phyloP scores from a whole-genome alignment of 2,113 vertebrate genomes.

The Redunca redunca region DNA sequence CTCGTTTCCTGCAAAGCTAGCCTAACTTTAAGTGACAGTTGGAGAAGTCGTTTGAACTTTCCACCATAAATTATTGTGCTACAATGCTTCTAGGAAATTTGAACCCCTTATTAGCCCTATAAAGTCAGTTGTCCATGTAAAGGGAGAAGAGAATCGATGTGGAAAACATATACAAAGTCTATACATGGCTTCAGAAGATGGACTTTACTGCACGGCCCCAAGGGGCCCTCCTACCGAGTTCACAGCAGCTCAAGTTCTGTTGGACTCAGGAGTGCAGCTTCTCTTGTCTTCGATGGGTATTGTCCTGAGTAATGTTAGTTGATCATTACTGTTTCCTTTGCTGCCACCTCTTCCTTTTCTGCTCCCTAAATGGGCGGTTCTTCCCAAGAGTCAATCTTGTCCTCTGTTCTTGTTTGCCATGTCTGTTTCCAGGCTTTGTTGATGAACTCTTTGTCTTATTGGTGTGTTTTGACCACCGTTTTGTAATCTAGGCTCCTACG shows the following conservation, averaged over 20 bases:
- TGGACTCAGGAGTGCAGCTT: neutral
- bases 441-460: neutral
- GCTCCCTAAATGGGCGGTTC: neutral
- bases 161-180: neutral
- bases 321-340: neutral
- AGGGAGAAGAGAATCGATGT: neutral
- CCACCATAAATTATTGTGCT: neutral
- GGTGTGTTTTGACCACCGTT: neutral
- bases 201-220: neutral
- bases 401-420: neutral
- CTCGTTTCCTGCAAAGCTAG: neutral
- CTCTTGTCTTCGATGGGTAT: neutral
- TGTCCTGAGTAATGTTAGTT: neutral
- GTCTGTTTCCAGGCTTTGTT: neutral
- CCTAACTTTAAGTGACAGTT: neutral
- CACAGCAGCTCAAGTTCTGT: neutral
- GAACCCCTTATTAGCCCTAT: neutral
- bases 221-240: neutral
- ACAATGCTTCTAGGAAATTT: neutral
- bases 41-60: neutral
- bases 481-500: neutral
- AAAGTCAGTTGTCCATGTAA: neutral
- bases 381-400: neutral
- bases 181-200: neutral
- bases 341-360: neutral